phyloP scores from a whole-genome alignment of 2,113 vertebrate species.

The Vulpes lagopus region DNA sequence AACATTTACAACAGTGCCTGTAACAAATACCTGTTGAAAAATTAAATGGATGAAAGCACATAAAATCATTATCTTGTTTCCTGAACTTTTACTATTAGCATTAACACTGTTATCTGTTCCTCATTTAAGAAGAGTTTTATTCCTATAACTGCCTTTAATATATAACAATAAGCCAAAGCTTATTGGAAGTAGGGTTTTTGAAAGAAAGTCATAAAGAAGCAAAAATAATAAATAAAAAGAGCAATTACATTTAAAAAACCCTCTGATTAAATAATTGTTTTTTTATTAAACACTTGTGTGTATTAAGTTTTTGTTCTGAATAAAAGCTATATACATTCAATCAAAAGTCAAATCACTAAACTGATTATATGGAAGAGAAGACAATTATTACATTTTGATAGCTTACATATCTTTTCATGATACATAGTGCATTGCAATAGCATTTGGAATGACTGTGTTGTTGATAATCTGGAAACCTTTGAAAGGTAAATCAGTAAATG shows the following conservation, averaged over 20 bases:
- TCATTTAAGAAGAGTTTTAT: not conserved
- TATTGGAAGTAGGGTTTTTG: not conserved
- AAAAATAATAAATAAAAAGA: not conserved
- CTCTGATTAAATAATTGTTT: not conserved
- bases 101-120: not conserved
- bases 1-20: not conserved
- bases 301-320: not conserved
- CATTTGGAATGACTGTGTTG: not conserved
- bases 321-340: not conserved
- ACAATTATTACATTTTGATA: slow-evolving; percentile 13
- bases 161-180: not conserved
- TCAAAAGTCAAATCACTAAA: not conserved
- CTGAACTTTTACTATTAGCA: not conserved
- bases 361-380: slow-evolving; percentile 5
- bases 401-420: not conserved
- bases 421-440: not conserved
- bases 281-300: not conserved
- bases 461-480: not conserved
- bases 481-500: not conserved
- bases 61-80: not conserved
- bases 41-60: not conserved
- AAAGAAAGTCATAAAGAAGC: not conserved
- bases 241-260: not conserved
- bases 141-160: not conserved
- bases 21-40: not conserved